Evolutionary conservation across 2,113 vertebrate species (phyloP).

Genomic region (Willisornis vidua): DNA sequence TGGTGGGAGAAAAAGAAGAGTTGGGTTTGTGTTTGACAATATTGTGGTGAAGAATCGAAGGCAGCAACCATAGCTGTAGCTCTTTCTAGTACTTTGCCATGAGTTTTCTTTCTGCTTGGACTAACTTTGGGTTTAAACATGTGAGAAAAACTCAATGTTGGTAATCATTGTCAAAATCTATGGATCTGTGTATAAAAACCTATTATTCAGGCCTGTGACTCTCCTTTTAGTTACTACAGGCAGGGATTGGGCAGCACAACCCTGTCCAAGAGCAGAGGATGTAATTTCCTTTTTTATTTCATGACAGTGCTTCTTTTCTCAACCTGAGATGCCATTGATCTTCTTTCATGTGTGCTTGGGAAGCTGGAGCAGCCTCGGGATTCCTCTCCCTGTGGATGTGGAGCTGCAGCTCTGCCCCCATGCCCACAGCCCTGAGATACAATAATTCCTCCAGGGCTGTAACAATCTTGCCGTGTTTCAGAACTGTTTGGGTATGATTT

Average conservation of each 20-base stretch:
- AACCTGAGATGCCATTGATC: neutral
- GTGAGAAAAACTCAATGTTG: fast-evolving
- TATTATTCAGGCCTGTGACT: neutral
- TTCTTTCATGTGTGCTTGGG: neutral
- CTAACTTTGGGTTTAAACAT: neutral
- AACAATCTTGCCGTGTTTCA: neutral
- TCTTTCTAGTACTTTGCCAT: neutral
- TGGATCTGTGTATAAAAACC: neutral
- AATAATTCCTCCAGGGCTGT: neutral
- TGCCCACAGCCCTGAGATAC: neutral
- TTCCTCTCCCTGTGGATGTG: neutral
- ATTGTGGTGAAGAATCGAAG: neutral
- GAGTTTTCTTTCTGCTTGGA: conserved; percentile 18
- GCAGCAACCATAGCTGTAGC: neutral
- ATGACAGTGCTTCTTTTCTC: conserved; percentile 12
- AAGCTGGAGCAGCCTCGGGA: neutral
- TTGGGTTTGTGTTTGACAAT: neutral
- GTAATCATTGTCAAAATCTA: neutral
- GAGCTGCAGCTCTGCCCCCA: neutral
- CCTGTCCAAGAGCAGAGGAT: neutral
- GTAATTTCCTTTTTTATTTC: neutral
- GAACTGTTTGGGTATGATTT: neutral
- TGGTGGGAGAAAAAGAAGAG: neutral
- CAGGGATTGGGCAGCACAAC: conserved; percentile 16
- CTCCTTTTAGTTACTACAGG: neutral